A percentile compares a stretch with the other conserved stretches of the same genome.
phyloP scores from a whole-genome alignment of 1,140 invertebrate species.

The Saxidomus purpurata region DNA sequence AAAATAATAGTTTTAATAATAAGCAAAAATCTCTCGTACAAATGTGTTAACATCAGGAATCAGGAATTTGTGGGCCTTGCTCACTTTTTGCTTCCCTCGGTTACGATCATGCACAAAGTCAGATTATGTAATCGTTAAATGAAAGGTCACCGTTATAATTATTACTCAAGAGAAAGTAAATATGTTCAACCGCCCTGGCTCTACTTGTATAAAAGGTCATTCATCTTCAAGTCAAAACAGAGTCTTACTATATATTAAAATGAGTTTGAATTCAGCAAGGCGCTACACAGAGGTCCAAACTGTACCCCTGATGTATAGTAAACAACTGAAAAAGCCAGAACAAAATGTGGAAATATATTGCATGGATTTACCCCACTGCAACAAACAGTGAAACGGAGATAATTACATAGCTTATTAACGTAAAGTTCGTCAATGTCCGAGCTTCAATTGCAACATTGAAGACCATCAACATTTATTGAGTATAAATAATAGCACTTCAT shows the following conservation, averaged over 20 bases:
- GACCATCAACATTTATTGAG: neutral
- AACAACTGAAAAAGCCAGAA: neutral
- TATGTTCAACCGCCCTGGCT: no score
- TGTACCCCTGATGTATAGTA: neutral
- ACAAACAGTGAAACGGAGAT: neutral
- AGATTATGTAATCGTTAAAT: neutral
- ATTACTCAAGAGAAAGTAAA: no score
- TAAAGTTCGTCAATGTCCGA: neutral
- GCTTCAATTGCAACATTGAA: neutral
- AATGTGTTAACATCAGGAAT: conserved; percentile 19
- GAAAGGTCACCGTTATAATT: no score
- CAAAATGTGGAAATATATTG: neutral
- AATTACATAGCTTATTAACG: neutral
- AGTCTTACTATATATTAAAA: no score
- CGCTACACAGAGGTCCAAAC: no score
- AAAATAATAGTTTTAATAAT: conserved; percentile 51
- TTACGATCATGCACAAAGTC: neutral
- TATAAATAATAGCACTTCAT: conserved; percentile 29
- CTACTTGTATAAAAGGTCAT: no score
- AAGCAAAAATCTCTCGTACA: conserved; percentile 48
- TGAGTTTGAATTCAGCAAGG: no score
- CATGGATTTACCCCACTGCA: conserved; percentile 10
- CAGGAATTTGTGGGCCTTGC: neutral
- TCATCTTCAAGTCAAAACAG: no score
- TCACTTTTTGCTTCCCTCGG: conserved; percentile 26